phyloP scores from a whole-genome alignment of 2,113 vertebrate species.

The Thalassoma bifasciatum region DNA sequence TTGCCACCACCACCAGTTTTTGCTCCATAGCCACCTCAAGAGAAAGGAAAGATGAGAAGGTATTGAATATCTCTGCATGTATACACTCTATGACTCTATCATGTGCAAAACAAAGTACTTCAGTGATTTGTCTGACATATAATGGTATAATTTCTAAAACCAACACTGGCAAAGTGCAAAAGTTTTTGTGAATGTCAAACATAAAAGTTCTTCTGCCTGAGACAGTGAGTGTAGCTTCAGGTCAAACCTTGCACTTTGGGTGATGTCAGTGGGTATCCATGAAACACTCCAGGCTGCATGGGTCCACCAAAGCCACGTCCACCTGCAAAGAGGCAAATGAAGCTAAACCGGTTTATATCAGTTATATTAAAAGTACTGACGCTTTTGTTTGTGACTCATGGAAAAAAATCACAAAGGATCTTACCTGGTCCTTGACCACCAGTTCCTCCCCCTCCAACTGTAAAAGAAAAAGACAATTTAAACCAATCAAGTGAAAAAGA shows the following conservation, averaged over 20 bases:
- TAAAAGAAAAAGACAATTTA: constrained; percentile 22
- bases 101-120: neutral
- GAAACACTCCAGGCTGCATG: constrained; percentile 91
- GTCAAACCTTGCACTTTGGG: constrained; percentile 89
- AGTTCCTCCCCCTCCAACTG: constrained; percentile 71
- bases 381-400: neutral
- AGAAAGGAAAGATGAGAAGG: constrained; percentile 45
- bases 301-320: constrained; percentile 87
- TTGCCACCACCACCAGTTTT: constrained; percentile 90
- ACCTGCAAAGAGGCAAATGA: constrained; percentile 50
- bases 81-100: neutral
- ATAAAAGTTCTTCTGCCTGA: neutral
- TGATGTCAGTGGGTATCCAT: constrained; percentile 96
- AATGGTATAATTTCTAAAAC: too few species aligned
- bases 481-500: constrained; percentile 13
- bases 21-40: constrained; percentile 88
- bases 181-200: neutral
- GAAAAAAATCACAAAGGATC: neutral
- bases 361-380: neutral
- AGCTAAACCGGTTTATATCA: constrained; percentile 9
- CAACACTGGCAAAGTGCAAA: neutral
- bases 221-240: neutral
- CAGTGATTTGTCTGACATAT: too few species aligned
- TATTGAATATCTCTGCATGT: neutral
- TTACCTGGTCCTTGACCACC: constrained; percentile 56